Conservation (phyloP, 2,888 invertebrate genomes). For the Sarcophaga subvicina region DNA sequence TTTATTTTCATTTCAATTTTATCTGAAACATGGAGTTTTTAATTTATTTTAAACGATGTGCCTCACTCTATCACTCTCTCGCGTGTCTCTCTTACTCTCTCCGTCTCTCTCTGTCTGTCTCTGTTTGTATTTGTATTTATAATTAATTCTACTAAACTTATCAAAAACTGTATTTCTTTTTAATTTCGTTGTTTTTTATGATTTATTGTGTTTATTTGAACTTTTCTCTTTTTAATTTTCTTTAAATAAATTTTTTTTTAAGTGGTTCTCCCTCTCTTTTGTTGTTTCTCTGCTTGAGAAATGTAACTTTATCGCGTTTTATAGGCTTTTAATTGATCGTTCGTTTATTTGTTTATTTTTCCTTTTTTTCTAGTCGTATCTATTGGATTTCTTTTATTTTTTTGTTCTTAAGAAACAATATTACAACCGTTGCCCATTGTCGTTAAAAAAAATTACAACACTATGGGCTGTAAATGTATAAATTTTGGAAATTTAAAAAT, state of each 20-base stretch:
- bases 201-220: constrained; percentile 58
- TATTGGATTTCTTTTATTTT: constrained; percentile 52
- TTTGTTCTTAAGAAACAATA: constrained; percentile 22
- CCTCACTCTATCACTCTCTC: not conserved
- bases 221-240: constrained; percentile 47
- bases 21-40: constrained; percentile 34
- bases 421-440: not conserved
- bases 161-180: constrained; percentile 17
- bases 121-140: not conserved
- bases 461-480: constrained; percentile 31
- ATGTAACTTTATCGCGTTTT: constrained; percentile 59
- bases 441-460: constrained; percentile 7
- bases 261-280: not conserved
- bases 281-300: constrained; percentile 15
- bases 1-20: constrained; percentile 51
- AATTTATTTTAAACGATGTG: not conserved
- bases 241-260: not conserved
- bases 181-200: constrained; percentile 39
- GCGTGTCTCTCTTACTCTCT: constrained; percentile 5
- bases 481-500: not conserved
- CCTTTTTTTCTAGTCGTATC: constrained; percentile 12
- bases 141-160: constrained; percentile 8
- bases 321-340: constrained; percentile 69
- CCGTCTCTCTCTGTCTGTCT: not conserved
- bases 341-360: constrained; percentile 37